Conservation (phyloP, 2,888 invertebrate species). For the Augochlorella aurata region DNA sequence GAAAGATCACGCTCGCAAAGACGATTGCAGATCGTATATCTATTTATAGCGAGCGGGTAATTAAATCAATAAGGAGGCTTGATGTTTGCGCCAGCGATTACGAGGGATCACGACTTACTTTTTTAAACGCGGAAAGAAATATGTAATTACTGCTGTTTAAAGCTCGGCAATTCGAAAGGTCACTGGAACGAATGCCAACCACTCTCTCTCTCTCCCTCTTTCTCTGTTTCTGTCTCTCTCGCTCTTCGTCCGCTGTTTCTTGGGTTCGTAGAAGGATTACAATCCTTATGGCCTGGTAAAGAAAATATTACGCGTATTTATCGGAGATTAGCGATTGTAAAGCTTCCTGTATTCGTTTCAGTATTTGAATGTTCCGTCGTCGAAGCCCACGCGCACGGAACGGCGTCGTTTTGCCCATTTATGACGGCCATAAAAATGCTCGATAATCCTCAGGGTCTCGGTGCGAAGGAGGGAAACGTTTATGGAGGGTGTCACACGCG, state of each 20-base stretch:
- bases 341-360: background rate
- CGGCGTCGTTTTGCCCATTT: background rate
- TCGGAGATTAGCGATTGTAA: background rate
- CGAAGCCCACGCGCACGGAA: background rate
- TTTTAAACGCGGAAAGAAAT: background rate
- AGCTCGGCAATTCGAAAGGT: background rate
- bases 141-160: background rate
- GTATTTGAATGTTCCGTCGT: background rate
- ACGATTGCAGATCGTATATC: background rate
- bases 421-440: slow-evolving; percentile 11
- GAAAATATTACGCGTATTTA: background rate
- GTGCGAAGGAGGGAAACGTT: background rate
- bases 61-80: background rate
- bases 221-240: too few relatives aligned
- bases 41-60: slow-evolving; percentile 4
- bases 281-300: background rate
- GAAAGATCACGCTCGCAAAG: background rate
- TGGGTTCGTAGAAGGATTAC: background rate
- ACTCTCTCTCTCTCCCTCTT: too few relatives aligned
- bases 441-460: background rate
- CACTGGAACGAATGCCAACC: background rate
- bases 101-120: background rate
- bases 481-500: background rate
- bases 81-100: background rate
- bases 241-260: too few relatives aligned